Evolutionary conservation across 2,888 invertebrate species (phyloP).

Genomic region (Itoplectis maculator): DNA sequence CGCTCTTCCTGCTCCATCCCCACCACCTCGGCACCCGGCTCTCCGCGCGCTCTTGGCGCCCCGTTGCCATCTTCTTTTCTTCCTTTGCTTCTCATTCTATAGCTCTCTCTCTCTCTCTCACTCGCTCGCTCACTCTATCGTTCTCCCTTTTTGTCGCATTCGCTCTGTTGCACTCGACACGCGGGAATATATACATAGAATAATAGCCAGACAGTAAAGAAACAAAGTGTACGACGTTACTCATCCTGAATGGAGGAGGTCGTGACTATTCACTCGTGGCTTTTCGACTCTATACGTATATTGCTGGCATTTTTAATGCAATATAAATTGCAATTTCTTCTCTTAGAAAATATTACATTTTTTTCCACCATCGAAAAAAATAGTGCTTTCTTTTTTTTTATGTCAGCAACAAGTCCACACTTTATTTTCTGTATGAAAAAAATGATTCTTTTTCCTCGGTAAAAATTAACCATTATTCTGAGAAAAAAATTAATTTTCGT

Average conservation of each 20-base stretch:
- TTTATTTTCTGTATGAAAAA: too few species aligned
- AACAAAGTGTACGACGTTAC: constrained; percentile 40
- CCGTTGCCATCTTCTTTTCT: constrained; percentile 45
- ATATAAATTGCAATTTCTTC: neutral
- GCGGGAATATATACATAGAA: constrained; percentile 37
- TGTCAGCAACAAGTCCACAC: too few species aligned
- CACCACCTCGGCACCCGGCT: constrained; percentile 43
- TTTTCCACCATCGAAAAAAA: too few species aligned
- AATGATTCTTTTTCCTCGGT: too few species aligned
- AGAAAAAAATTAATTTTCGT: neutral
- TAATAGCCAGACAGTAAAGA: constrained; percentile 47
- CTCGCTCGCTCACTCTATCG: constrained; percentile 40
- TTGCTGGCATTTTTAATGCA: neutral
- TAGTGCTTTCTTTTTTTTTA: too few species aligned
- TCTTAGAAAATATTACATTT: too few species aligned
- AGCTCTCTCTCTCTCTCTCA: constrained; percentile 23
- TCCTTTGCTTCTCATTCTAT: constrained; percentile 19
- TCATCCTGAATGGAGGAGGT: constrained; percentile 34
- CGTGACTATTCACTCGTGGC: constrained; percentile 23
- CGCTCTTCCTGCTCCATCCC: constrained; percentile 62
- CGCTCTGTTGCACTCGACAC: constrained; percentile 19
- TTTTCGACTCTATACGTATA: neutral
- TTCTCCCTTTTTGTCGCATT: too few species aligned
- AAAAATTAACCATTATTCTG: too few species aligned
- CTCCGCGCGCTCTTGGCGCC: constrained; percentile 40